Evolutionary conservation across 2,797 vertebrate genomes (phyloP), one percentile per base, ranked within the genome.

Genomic region (Menidia menidia): DNA sequence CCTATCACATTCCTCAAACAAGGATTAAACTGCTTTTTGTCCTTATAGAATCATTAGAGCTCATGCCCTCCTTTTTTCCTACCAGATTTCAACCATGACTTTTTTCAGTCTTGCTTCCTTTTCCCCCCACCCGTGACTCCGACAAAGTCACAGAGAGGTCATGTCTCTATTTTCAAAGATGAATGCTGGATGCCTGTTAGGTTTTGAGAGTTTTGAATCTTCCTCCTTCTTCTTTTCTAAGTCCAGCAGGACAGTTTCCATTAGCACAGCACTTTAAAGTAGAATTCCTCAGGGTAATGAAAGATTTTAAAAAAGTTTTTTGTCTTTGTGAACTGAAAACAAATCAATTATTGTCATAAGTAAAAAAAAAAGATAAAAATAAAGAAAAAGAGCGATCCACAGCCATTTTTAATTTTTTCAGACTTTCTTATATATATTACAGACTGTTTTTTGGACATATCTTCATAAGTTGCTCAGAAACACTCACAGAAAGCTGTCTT

Each of bases 81-180:
- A 39, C 35, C 35, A 39, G 35, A 39, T 10, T 57, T 57, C 2
- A 5, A 16, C 33, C 13, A 32, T n/a, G 10, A n/a, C 19, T 6
- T 44, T 59, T 51, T 44, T 55, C 56, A 32, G 10, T 6, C 9
- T 57, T 43, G 25, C 32, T 33, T 14, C 6, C 1, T n/a, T 33
- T 67, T 30, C 16, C 19, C 43, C 11, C 33, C n/a, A 6, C 18
- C 25, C 53, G 51, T 69, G 45, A 57, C 12, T 60, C 13, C 56
- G 12, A 9, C 43, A 15, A 35, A 57, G 68, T 66, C 35, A 10
- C 41, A 56, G 39, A 51, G 44, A 61, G 25, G 52, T 55, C 52
- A 65, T 14, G 6, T 47, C 5, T 70, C 35, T 48, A 13, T 66
- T 60, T 69, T 58, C 25, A 71, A 50, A 73, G 19, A 66, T 68